Conservation (phyloP, 1,140 invertebrate genomes). For the Spodoptera frugiperda region DNA sequence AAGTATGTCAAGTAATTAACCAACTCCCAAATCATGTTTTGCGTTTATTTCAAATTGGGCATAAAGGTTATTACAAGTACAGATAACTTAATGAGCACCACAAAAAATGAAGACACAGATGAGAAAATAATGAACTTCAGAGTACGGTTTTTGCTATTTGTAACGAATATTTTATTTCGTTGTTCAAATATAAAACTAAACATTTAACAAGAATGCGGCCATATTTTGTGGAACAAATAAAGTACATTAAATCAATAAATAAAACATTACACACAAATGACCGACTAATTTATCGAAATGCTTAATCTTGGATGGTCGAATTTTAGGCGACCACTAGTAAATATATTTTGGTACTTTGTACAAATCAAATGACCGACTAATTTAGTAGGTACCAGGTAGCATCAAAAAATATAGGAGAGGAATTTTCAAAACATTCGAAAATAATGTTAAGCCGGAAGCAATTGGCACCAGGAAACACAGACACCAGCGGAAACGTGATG, state of each 20-base stretch:
- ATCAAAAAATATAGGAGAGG: slow-evolving; percentile 49
- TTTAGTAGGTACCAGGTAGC: too few species aligned
- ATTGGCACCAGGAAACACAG: slow-evolving; percentile 68
- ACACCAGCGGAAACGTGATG: slow-evolving; percentile 57
- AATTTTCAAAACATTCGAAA: slow-evolving; percentile 56
- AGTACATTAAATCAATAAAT: too few species aligned
- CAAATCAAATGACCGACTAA: too few species aligned
- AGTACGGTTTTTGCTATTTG: slow-evolving; percentile 15
- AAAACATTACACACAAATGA: too few species aligned
- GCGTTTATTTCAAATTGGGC: neutral
- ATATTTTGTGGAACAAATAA: slow-evolving; percentile 8
- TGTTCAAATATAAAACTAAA: neutral
- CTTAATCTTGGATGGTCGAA: too few species aligned
- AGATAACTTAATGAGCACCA: neutral
- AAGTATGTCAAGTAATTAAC: slow-evolving; percentile 15
- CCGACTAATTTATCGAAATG: too few species aligned
- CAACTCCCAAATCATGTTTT: neutral
- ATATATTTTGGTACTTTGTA: too few species aligned
- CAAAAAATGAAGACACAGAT: slow-evolving; percentile 23
- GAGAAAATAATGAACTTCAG: slow-evolving; percentile 41
- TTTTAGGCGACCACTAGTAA: too few species aligned
- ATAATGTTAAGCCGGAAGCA: slow-evolving; percentile 65
- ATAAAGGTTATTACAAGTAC: slow-evolving; percentile 11
- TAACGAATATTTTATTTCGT: neutral
- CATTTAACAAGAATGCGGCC: neutral